A percentile compares a stretch with the other conserved stretches of the same genome.
Evolutionary conservation across 64 coral and sea anemone species (phyloP).

Genomic region (Montipora cactus): DNA sequence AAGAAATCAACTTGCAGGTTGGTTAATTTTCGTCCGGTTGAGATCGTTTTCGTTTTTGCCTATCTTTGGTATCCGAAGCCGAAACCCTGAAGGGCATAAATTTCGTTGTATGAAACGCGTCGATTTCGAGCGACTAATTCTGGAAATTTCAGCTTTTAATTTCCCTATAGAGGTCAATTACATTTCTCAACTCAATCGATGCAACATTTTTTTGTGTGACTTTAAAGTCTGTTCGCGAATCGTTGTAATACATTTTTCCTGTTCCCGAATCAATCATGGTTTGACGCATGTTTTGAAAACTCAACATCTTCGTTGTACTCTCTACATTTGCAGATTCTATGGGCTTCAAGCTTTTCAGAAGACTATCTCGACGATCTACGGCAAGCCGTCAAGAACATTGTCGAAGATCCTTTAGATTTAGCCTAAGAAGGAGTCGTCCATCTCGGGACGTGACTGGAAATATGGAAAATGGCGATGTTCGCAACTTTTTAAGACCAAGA

Average conservation of each 20-base stretch:
- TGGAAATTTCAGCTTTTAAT: too few relatives aligned
- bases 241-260: too few relatives aligned
- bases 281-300: background rate
- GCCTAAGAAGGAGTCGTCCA: conserved; percentile 15
- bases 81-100: too few relatives aligned
- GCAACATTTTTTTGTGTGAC: too few relatives aligned
- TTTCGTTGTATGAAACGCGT: too few relatives aligned
- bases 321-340: conserved; percentile 17
- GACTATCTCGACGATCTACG: background rate
- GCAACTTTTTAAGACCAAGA: background rate
- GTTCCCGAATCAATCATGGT: background rate
- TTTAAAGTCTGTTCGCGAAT: too few relatives aligned
- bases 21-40: background rate
- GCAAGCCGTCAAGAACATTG: background rate
- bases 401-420: conserved; percentile 24
- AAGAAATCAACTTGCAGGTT: background rate
- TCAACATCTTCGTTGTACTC: background rate
- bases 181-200: too few relatives aligned
- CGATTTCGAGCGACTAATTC: too few relatives aligned
- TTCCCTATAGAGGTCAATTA: too few relatives aligned
- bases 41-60: too few relatives aligned
- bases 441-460: background rate
- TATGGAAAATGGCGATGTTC: background rate
- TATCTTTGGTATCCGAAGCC: too few relatives aligned
- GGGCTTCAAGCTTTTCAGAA: conserved; percentile 56